Conservation (phyloP, 2,797 vertebrate genomes). For the Hydrophis major region DNA sequence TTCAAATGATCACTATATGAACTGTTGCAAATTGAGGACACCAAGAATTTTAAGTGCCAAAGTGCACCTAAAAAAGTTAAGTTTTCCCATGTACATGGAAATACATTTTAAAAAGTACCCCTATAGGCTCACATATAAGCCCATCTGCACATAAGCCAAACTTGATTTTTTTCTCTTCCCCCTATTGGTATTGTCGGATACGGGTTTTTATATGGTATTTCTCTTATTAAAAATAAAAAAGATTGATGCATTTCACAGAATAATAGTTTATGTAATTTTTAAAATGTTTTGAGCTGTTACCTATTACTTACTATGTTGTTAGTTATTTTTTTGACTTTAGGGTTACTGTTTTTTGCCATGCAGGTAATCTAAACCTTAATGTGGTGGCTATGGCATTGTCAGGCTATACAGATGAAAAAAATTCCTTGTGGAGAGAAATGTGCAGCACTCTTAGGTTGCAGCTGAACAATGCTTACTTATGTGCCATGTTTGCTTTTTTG, state of each 20-base stretch:
- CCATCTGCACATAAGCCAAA: not conserved
- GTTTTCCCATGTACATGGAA: not conserved
- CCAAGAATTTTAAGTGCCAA: not conserved
- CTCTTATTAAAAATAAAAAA: not conserved
- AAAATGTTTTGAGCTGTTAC: constrained; percentile 8
- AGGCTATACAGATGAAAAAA: constrained; percentile 95
- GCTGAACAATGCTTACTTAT: constrained; percentile 91
- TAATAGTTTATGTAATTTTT: not conserved
- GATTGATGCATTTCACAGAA: not conserved
- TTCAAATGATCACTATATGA: not conserved
- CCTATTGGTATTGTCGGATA: not conserved
- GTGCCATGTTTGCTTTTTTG: constrained; percentile 97
- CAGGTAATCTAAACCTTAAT: constrained; percentile 96
- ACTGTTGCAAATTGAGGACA: not conserved
- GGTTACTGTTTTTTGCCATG: constrained; percentile 33
- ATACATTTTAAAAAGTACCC: not conserved
- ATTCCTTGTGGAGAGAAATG: constrained; percentile 98
- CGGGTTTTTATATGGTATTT: not conserved
- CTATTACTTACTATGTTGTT: not conserved
- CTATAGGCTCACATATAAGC: not conserved
- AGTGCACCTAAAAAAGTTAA: not conserved
- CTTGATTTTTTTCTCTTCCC: not conserved
- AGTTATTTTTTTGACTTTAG: not conserved
- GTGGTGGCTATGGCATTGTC: constrained; percentile 98
- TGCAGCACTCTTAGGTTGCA: constrained; percentile 93